Conservation (phyloP, 2,113 vertebrate species). For the Onychostruthus taczanowskii region DNA sequence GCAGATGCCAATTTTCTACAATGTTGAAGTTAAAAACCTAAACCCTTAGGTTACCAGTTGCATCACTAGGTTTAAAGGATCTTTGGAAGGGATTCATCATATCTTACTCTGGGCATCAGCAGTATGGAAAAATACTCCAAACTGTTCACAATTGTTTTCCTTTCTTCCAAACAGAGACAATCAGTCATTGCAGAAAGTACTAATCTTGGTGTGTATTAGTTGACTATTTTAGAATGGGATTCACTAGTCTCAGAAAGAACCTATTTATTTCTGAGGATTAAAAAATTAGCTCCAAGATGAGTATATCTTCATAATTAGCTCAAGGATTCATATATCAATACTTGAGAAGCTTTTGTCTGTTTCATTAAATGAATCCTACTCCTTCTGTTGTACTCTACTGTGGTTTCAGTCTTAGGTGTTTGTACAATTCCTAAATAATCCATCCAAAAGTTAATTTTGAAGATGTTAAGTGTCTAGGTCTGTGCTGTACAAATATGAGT, state of each 20-base stretch:
- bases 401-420: neutral
- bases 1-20: fast-evolving
- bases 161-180: neutral
- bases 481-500: neutral
- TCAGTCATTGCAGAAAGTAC: neutral
- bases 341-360: neutral
- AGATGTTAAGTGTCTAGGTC: neutral
- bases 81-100: neutral
- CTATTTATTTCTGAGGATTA: neutral
- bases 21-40: neutral
- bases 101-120: neutral
- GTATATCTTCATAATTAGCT: neutral
- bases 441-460: neutral
- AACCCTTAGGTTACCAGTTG: neutral
- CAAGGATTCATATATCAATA: neutral
- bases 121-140: neutral
- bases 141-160: neutral
- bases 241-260: neutral
- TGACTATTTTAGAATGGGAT: neutral
- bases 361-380: neutral
- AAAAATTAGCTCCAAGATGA: neutral
- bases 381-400: neutral
- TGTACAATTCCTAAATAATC: neutral
- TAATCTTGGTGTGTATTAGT: neutral
- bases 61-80: neutral